Evolutionary conservation across 1,140 invertebrate species (phyloP).

Genomic region (Coptotermes formosanus): DNA sequence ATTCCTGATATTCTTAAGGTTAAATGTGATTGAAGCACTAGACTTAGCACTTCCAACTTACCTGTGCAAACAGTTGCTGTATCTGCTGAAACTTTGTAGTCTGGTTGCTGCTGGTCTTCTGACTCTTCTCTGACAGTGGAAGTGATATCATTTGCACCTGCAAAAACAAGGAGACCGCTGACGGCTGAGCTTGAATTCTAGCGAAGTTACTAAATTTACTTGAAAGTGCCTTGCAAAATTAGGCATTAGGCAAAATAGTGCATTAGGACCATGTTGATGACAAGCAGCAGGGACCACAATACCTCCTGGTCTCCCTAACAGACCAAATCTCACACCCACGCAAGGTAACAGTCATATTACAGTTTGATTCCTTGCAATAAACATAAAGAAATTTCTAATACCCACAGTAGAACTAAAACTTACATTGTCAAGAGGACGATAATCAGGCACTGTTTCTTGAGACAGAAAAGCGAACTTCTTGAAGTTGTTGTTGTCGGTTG

Average conservation of each 20-base stretch:
- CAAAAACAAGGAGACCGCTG: not conserved
- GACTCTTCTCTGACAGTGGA: conserved; percentile 60
- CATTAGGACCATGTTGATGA: too few relatives aligned
- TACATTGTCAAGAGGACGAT: conserved; percentile 56
- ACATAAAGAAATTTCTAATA: too few relatives aligned
- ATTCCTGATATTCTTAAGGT: not conserved
- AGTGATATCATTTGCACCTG: conserved; percentile 33
- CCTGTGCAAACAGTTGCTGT: conserved; percentile 65
- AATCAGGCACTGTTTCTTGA: conserved; percentile 79
- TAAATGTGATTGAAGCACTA: not conserved
- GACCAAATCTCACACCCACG: not conserved
- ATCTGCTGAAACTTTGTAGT: conserved; percentile 74
- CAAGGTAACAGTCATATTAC: not conserved
- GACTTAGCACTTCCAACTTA: conserved; percentile 35
- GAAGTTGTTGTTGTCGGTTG: conserved; percentile 71
- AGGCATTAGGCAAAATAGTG: too few relatives aligned
- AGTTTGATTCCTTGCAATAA: too few relatives aligned
- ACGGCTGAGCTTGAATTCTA: not conserved
- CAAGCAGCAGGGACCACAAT: too few relatives aligned
- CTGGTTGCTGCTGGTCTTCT: conserved; percentile 72
- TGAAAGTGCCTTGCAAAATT: too few relatives aligned
- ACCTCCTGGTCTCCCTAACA: too few relatives aligned
- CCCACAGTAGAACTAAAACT: not conserved
- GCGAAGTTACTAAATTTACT: not conserved
- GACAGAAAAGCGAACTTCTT: conserved; percentile 83